A percentile compares a stretch with the other conserved stretches of the same genome.
Evolutionary conservation across 1,140 invertebrate genomes (phyloP).

Genomic region (Drosophila sp.): DNA sequence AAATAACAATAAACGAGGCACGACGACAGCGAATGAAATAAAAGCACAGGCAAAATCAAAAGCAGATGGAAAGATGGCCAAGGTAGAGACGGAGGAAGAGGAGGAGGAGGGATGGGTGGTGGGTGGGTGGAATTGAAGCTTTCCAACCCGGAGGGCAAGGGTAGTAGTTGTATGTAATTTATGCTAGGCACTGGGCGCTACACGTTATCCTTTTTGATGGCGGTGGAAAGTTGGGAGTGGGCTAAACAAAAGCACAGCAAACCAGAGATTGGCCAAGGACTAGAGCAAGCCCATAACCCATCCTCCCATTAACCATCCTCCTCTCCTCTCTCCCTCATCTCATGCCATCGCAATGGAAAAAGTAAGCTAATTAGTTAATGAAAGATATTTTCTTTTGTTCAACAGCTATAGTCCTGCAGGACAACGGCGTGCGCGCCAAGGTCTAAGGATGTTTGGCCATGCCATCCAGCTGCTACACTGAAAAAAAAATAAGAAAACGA

Average conservation of each 20-base stretch:
- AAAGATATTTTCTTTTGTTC: slow-evolving; percentile 79
- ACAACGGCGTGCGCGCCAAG: slow-evolving; percentile 20
- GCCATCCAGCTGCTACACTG: slow-evolving; percentile 1
- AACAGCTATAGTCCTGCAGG: slow-evolving; percentile 38
- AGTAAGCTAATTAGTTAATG: slow-evolving; percentile 81
- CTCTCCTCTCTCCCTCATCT: neutral
- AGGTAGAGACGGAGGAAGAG: neutral
- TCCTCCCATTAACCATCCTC: neutral
- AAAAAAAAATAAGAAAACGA: neutral
- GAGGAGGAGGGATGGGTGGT: neutral
- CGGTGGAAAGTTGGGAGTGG: slow-evolving; percentile 2
- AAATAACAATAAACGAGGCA: slow-evolving; percentile 74
- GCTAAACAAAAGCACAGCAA: slow-evolving; percentile 63
- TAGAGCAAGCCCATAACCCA: neutral
- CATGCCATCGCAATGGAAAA: slow-evolving; percentile 50
- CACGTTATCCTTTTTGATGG: slow-evolving; percentile 70
- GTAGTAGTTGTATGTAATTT: slow-evolving; percentile 68
- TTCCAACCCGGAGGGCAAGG: too few species aligned
- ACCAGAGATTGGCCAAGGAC: slow-evolving; percentile 45
- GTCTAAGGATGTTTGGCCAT: neutral
- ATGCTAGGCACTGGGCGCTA: slow-evolving; percentile 41
- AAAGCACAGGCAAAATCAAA: slow-evolving; percentile 36
- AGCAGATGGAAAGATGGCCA: neutral
- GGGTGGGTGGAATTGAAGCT: slow-evolving; percentile 19
- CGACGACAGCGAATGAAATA: slow-evolving; percentile 27